Evolutionary conservation across 2,888 invertebrate genomes (phyloP), one percentile per base, ranked within the genome.

Genomic region (Lasioglossum oenotherae): DNA sequence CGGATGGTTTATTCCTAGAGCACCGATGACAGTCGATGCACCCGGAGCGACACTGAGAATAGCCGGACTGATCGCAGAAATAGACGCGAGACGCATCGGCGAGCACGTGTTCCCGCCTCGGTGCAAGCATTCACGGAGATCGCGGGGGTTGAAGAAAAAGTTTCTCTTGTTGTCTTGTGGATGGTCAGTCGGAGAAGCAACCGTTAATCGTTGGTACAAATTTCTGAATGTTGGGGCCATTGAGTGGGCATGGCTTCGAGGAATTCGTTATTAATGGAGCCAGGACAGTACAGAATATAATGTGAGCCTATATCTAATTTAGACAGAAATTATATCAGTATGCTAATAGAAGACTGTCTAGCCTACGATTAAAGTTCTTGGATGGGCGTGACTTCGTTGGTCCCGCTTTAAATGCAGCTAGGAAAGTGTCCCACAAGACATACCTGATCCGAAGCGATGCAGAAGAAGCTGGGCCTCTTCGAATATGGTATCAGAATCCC

Each of bases 11-110:
- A 88, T 87, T 88, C 88, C 81, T 87, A 87, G 88, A 88, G 74
- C 83, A 57, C 49, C 82, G 76, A 87, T 88, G 87, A 88, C 87
- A 88, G 81, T 80, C 87, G 86, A 84, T 82, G 87, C 86, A 77
- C 46, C 75, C 73, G 64, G 44, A 82, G 78, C 82, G 87, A 84
- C 74, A 82, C 86, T 81, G 44, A 79, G 85, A 88, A 88, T 88
- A 88, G 75, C 81, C 67, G 38, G 79, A 83, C 77, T 74, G 72
- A 67, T 80, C 72, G 78, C 83, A 57, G 81, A 87, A 88, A 88
- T 88, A 88, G 87, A 87, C 72, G 57, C 69, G 16, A 73, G 74
- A 46, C 64, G 60, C 84, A 78, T 49, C 60, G 44, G 27, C 72
- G 76, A 75, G 72, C 87, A 87, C 86, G 84, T 87, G 87, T 31